Evolutionary conservation across 2,797 vertebrate genomes (phyloP).

Genomic region (Propithecus perrieri): DNA sequence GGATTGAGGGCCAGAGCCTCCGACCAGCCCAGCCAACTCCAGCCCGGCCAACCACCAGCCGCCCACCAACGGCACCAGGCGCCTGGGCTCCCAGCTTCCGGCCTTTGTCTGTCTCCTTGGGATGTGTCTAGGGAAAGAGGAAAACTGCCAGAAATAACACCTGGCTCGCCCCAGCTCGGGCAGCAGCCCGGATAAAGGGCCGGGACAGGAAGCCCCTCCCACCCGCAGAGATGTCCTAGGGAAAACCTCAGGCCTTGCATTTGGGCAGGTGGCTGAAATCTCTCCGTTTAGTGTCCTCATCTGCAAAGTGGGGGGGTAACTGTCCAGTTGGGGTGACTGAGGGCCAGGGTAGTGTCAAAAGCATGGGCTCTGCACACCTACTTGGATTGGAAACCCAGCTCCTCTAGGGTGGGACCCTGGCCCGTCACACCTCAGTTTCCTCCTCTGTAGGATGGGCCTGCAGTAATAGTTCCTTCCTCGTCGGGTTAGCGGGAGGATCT

Average conservation of each 20-base stretch:
- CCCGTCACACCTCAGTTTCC: not conserved
- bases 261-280: not conserved
- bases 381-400: not conserved
- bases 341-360: not conserved
- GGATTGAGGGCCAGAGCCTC: not conserved
- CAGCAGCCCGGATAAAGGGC: not conserved
- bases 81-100: slow-evolving; percentile 46
- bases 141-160: slow-evolving; percentile 58
- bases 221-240: not conserved
- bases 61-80: not conserved
- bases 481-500: not conserved
- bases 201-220: not conserved
- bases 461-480: not conserved
- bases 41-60: no score
- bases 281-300: not conserved
- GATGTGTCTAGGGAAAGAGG: not conserved
- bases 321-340: not conserved
- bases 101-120: slow-evolving; percentile 61
- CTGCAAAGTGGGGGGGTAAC: not conserved
- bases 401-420: not conserved
- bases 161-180: fast-evolving
- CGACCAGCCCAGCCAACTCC: fast-evolving
- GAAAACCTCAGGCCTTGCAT: fast-evolving
- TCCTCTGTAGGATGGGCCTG: not conserved
- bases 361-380: not conserved